Conservation (phyloP, 2,113 vertebrate species). For the Tetraodon nigroviridis region DNA sequence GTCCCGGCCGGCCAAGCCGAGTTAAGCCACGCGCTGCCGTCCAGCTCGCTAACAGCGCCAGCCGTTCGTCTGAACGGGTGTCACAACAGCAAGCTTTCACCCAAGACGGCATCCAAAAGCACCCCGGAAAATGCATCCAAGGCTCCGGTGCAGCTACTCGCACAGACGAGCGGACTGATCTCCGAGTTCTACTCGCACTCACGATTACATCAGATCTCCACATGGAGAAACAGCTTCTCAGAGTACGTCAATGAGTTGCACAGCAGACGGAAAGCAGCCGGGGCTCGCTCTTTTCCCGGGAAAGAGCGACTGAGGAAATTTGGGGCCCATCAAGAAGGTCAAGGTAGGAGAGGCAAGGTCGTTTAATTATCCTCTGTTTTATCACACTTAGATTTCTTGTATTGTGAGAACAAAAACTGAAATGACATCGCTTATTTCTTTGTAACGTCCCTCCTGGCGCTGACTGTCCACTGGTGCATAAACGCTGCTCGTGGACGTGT, state of each 20-base stretch:
- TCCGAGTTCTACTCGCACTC: slow-evolving; percentile 93
- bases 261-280: slow-evolving; percentile 70
- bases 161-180: slow-evolving; percentile 80
- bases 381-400: not conserved
- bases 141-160: slow-evolving; percentile 69
- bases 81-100: slow-evolving; percentile 83
- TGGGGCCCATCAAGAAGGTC: slow-evolving; percentile 59
- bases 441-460: no score
- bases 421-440: no score
- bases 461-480: no score
- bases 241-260: slow-evolving; percentile 92
- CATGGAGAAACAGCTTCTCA: slow-evolving; percentile 89
- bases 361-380: not conserved
- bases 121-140: slow-evolving; percentile 10
- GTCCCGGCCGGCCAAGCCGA: slow-evolving; percentile 26
- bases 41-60: slow-evolving; percentile 61
- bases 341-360: slow-evolving; percentile 26
- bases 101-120: slow-evolving; percentile 67
- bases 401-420: no score
- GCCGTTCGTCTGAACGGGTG: slow-evolving; percentile 85
- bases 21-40: slow-evolving; percentile 7
- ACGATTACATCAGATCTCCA: slow-evolving; percentile 94
- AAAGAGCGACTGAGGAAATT: slow-evolving; percentile 91
- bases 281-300: slow-evolving; percentile 79
- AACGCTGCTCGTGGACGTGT: no score